phyloP scores from a whole-genome alignment of 2,888 invertebrate genomes.

The Schizaphis graminum region DNA sequence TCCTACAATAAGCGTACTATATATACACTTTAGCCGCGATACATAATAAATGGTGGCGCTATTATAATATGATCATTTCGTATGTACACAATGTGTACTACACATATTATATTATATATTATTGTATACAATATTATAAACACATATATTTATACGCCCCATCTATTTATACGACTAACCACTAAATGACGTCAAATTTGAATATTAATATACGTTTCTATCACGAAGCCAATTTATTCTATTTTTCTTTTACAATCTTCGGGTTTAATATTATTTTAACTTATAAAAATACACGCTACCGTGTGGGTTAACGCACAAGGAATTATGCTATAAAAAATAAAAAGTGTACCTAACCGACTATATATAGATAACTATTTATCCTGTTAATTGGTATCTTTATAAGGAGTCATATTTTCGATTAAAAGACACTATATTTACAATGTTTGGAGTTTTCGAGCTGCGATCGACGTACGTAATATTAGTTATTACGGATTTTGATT shows the following conservation, averaged over 20 bases:
- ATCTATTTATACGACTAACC: slow-evolving; percentile 38
- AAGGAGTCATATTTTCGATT: background rate
- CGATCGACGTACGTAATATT: background rate
- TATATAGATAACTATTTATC: background rate
- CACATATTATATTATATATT: slow-evolving; percentile 21
- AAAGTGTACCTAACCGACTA: background rate
- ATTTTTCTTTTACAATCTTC: background rate
- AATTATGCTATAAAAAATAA: background rate
- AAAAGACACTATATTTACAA: background rate
- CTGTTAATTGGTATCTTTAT: background rate
- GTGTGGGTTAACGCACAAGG: background rate
- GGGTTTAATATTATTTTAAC: background rate
- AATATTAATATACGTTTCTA: slow-evolving; percentile 21
- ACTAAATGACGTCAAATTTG: slow-evolving; percentile 43
- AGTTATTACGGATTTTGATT: background rate
- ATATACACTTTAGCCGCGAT: background rate
- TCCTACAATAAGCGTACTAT: background rate
- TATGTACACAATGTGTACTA: too few species aligned
- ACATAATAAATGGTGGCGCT: background rate
- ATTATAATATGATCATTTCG: background rate
- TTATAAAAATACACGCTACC: background rate
- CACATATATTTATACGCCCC: background rate
- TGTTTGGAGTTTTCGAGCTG: background rate
- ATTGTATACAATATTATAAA: background rate
- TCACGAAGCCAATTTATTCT: slow-evolving; percentile 26